Base-by-base conservation (phyloP, 1,140 invertebrate species). In the Daktulosphaira vitifoliae region DNA sequence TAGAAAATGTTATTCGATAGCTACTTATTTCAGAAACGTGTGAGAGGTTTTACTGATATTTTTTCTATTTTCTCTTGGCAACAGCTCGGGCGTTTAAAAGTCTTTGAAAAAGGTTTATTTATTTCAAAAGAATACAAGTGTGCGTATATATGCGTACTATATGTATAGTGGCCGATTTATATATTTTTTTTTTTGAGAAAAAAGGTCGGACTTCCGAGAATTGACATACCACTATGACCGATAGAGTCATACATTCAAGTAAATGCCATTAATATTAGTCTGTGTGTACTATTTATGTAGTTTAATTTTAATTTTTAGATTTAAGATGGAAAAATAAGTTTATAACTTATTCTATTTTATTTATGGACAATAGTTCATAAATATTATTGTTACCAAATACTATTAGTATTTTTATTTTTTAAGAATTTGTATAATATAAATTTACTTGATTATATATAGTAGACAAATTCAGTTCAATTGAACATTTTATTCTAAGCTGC, bases 81-180 rank as follows among this genome's bases (percentile, higher is more conserved):
- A 62, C 56, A 48, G 46, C 44, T 62, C 56, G n/a, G 26, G 44
- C 56, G 26, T 48, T 62, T 48, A 62, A 62, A 62, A 39, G 56
- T 62, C 42, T 62, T 29, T 16, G 23, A 29, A 62, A 48, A 62
- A 62, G 42, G 42, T 56, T 62, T 62, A 48, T 62, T 62, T 62
- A 62, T 62, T 29, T 46, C 18, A 62, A 29, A 22, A 25, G 26
- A 25, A 44, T 25, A 56, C 18, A 56, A 18, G 18, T 51, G 18
- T 29, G 5, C 25, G 25, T 46, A 3, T 20, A 42, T 16, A 6
- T 49, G 25, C 9, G 22, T 25, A 3, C n/a, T 25, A 25, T 49
- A n/a, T n/a, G 39, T 54, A 38, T 23, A 56, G n/a, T n/a, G n/a
- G n/a, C n/a, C 29, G 11, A 33, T 33, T 11, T 33, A 33, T 33